Conservation (phyloP, 2,888 invertebrate genomes). For the Griposia aprilina region DNA sequence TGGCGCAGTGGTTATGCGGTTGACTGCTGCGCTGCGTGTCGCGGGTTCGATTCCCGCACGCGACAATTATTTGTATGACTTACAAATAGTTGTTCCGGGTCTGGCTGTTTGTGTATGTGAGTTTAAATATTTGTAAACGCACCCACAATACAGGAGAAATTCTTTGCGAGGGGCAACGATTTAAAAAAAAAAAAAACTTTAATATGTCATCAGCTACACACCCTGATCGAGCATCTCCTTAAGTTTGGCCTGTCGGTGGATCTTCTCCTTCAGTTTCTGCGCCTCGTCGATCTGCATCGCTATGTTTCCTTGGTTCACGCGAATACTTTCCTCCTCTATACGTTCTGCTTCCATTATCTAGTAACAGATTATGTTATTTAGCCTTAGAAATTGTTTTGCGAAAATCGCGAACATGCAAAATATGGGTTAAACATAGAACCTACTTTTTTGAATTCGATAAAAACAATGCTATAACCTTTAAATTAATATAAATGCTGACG, state of each 20-base stretch:
- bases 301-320: slow-evolving; percentile 91
- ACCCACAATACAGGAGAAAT: too few relatives aligned
- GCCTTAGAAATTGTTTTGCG: not conserved
- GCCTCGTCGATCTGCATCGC: slow-evolving; percentile 92
- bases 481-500: not conserved
- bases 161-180: too few relatives aligned
- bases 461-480: not conserved
- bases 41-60: too few relatives aligned
- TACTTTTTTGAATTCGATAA: too few relatives aligned
- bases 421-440: not conserved
- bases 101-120: too few relatives aligned
- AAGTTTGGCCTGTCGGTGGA: slow-evolving; percentile 88
- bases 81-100: too few relatives aligned
- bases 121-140: too few relatives aligned
- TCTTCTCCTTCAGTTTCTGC: slow-evolving; percentile 90
- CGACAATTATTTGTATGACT: too few relatives aligned
- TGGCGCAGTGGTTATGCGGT: too few relatives aligned
- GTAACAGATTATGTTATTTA: not conserved
- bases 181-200: too few relatives aligned
- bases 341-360: slow-evolving; percentile 91
- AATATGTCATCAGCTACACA: slow-evolving; percentile 53
- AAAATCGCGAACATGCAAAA: not conserved
- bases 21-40: too few relatives aligned
- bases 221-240: slow-evolving; percentile 91
- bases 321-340: slow-evolving; percentile 92